Evolutionary conservation across 1,140 invertebrate species (phyloP).

Genomic region (Amyelois transitella): DNA sequence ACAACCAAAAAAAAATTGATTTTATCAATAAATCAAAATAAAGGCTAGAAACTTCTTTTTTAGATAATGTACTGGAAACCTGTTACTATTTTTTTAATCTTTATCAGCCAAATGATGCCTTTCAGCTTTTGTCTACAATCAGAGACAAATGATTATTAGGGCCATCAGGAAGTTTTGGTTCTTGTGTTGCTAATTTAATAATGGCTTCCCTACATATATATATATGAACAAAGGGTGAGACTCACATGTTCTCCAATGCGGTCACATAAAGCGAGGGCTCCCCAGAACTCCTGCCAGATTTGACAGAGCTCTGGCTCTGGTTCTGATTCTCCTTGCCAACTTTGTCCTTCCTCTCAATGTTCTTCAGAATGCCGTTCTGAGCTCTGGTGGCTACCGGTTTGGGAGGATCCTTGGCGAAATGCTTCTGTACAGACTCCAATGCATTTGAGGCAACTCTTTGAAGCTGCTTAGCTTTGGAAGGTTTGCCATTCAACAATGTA

Average conservation of each 20-base stretch:
- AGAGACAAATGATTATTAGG: too few species aligned
- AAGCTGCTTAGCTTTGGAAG: conserved; percentile 49
- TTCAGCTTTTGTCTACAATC: too few species aligned
- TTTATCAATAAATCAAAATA: too few species aligned
- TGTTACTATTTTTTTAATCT: too few species aligned
- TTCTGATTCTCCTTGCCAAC: conserved; percentile 55
- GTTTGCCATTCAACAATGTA: conserved; percentile 47
- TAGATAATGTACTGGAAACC: too few species aligned
- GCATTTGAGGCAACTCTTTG: conserved; percentile 58
- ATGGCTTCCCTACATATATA: too few species aligned
- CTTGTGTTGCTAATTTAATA: too few species aligned
- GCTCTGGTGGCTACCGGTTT: conserved; percentile 47
- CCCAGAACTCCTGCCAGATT: conserved; percentile 74
- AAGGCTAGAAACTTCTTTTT: too few species aligned
- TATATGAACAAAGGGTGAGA: conserved; percentile 20
- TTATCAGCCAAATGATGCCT: too few species aligned
- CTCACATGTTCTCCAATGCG: conserved; percentile 82
- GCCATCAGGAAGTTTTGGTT: too few species aligned
- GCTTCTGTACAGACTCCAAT: conserved; percentile 64
- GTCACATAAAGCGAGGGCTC: conserved; percentile 82
- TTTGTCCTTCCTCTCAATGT: conserved; percentile 56
- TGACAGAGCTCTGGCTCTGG: conserved; percentile 49
- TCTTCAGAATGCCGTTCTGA: conserved; percentile 72
- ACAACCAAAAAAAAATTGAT: too few species aligned
- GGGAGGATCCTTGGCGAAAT: conserved; percentile 67